A percentile compares a stretch with the other conserved stretches of the same genome.
Evolutionary conservation across 2,888 invertebrate genomes (phyloP).

Genomic region (Trissoscelio sp.): DNA sequence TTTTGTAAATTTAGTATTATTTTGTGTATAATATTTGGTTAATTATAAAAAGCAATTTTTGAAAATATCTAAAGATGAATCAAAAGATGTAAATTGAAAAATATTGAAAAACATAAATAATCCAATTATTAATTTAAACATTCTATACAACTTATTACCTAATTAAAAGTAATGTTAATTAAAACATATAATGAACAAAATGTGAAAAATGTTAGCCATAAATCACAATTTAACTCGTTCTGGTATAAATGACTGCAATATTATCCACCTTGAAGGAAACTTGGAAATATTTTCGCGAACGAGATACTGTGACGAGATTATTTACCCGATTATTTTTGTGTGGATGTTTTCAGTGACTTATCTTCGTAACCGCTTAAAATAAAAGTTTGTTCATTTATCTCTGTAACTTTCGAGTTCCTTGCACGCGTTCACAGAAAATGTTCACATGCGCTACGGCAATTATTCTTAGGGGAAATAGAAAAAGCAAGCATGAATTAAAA

Average conservation of each 20-base stretch:
- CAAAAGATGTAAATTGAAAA: no score
- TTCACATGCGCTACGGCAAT: slow-evolving; percentile 55
- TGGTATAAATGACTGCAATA: neutral
- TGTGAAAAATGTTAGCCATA: no score
- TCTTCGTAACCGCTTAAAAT: slow-evolving; percentile 58
- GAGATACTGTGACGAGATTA: slow-evolving; percentile 45
- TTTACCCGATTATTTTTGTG: slow-evolving; percentile 49
- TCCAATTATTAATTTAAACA: no score
- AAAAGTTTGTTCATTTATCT: slow-evolving; percentile 62
- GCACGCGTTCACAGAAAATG: slow-evolving; percentile 54
- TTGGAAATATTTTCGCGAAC: slow-evolving; percentile 29
- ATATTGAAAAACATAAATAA: no score
- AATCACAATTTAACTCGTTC: no score
- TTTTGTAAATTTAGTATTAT: slow-evolving; percentile 1
- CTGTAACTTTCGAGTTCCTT: slow-evolving; percentile 57
- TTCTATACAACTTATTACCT: no score
- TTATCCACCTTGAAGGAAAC: neutral
- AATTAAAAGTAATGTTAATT: no score
- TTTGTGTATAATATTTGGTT: no score
- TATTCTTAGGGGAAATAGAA: slow-evolving; percentile 45
- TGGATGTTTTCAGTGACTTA: slow-evolving; percentile 48
- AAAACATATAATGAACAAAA: no score
- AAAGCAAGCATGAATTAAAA: slow-evolving; percentile 22
- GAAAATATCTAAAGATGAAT: no score
- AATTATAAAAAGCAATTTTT: no score